Evolutionary conservation across 2,888 invertebrate genomes (phyloP).

Genomic region (Heliothis peltigera): DNA sequence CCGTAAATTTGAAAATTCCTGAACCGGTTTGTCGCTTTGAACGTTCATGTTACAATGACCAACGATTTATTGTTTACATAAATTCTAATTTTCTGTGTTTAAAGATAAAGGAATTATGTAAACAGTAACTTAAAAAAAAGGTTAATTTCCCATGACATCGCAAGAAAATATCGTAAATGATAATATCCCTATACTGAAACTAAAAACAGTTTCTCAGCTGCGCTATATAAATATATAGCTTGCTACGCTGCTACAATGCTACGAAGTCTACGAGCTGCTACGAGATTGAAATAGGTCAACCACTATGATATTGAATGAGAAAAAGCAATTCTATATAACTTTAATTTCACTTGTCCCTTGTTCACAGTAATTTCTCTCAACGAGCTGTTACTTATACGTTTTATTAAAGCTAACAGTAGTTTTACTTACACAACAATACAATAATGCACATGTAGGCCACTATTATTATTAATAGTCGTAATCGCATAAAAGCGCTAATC

Average conservation of each 20-base stretch:
- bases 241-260: conserved; percentile 38
- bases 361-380: neutral
- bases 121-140: no score
- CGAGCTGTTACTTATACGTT: neutral
- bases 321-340: no score
- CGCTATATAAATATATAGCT: neutral
- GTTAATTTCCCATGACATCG: no score
- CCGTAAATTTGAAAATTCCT: conserved; percentile 14
- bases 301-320: no score
- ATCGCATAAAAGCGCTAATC: neutral
- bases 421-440: conserved; percentile 23
- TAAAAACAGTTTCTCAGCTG: neutral
- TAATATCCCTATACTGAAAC: no score
- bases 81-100: no score
- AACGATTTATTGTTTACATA: no score
- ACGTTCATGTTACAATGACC: no score
- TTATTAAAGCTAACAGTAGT: no score
- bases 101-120: no score
- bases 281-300: conserved; percentile 34
- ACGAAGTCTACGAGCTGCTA: conserved; percentile 13
- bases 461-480: neutral
- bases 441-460: conserved; percentile 44
- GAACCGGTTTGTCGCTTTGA: no score
- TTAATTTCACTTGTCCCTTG: neutral
- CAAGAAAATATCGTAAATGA: no score